Evolutionary conservation across 2,888 invertebrate genomes (phyloP).

Genomic region (Phorcus lineatus): DNA sequence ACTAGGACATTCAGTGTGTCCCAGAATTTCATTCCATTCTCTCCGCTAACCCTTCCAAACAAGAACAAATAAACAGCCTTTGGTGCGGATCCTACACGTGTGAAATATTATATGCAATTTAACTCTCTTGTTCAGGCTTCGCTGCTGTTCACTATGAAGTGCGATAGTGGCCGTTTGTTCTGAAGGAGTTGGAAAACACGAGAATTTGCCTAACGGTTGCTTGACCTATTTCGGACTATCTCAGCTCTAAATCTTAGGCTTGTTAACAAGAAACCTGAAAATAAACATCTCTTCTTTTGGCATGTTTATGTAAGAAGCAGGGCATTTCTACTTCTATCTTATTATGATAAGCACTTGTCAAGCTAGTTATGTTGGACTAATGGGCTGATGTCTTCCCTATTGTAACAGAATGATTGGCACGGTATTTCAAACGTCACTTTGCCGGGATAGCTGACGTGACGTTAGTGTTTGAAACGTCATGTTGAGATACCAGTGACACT

Average conservation of each 20-base stretch:
- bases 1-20: no score
- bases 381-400: no score
- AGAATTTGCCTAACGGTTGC: not conserved
- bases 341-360: not conserved
- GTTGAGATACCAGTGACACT: not conserved
- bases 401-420: no score
- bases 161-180: not conserved
- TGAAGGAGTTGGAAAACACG: not conserved
- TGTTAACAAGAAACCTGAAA: constrained; percentile 1
- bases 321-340: not conserved
- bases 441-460: no score
- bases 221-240: not conserved
- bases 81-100: not conserved
- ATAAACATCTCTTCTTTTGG: not conserved
- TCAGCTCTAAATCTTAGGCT: not conserved
- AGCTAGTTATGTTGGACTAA: no score
- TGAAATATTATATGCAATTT: constrained; percentile 5
- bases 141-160: not conserved
- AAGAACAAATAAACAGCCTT: not conserved
- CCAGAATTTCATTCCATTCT: not conserved
- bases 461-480: not conserved
- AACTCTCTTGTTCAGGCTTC: not conserved
- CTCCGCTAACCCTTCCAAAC: not conserved
- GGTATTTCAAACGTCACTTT: no score
- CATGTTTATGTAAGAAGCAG: not conserved